These are phyloP conservation scores for Parotocinclus haroldoi DNA, from an alignment of 2,797 vertebrate genomes.

Conservation along the genomic window DNA sequence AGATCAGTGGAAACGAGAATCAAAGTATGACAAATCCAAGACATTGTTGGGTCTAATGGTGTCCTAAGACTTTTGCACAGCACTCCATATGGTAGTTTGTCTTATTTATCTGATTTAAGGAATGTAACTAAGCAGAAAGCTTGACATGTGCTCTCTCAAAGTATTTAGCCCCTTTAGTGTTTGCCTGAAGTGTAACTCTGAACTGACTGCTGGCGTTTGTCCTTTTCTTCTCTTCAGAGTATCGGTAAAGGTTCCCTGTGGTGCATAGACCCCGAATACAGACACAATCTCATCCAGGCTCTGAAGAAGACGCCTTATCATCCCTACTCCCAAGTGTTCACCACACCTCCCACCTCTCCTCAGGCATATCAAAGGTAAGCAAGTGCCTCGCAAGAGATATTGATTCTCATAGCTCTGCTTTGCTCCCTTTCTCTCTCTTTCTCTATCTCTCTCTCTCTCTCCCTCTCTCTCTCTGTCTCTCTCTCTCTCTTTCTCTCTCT, in stretches of 20 bases:
- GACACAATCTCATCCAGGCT: conserved; percentile 98
- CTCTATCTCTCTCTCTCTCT: conserved; percentile 23
- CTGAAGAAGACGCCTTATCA: conserved; percentile 99
- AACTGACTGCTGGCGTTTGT: conserved; percentile 27
- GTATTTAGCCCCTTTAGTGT: conserved; percentile 18
- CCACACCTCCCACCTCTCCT: conserved; percentile 83
- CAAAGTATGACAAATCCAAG: too few relatives aligned
- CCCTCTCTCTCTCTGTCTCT: too few relatives aligned
- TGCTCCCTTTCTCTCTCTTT: not conserved
- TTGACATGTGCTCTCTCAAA: not conserved
- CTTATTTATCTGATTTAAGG: not conserved
- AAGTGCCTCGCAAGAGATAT: conserved; percentile 40
- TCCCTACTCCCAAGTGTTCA: conserved; percentile 88
- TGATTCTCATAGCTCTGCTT: conserved; percentile 34
- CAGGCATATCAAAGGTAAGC: conserved; percentile 91
- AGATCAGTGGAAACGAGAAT: too few relatives aligned
- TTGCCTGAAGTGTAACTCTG: conserved; percentile 16
- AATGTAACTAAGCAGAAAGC: not conserved
- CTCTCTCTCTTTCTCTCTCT: too few relatives aligned
- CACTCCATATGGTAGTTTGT: not conserved
- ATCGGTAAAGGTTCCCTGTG: conserved; percentile 80
- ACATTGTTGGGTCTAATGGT: too few relatives aligned
- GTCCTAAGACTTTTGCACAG: too few relatives aligned
- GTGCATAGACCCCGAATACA: conserved; percentile 80
- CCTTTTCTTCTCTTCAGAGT: conserved; percentile 61